These are phyloP conservation scores for Benitochromis conjunctus DNA, from an alignment of 2,113 vertebrate species.

Conservation along the genomic window DNA sequence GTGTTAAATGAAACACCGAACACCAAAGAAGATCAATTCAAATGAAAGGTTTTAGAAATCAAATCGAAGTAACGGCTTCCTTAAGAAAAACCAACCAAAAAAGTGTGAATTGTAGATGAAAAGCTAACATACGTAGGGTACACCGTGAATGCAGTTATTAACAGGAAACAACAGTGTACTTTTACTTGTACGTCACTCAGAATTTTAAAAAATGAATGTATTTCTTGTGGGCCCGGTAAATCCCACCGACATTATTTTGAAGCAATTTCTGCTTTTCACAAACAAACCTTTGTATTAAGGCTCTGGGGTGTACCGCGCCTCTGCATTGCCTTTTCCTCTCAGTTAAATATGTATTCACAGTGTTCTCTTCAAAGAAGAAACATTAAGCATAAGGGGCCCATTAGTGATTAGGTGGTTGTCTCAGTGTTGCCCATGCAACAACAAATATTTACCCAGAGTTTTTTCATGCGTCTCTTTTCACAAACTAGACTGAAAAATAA, in stretches of 20 bases:
- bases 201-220: not conserved
- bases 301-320: not conserved
- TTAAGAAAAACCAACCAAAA: not conserved
- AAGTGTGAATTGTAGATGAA: not conserved
- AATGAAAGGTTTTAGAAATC: not conserved
- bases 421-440: not conserved
- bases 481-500: not conserved
- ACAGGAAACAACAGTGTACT: not conserved
- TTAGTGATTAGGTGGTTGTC: not conserved
- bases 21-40: not conserved
- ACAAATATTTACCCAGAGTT: not conserved
- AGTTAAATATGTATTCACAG: not conserved
- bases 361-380: not conserved
- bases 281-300: not conserved
- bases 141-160: too few species aligned
- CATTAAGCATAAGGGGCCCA: not conserved
- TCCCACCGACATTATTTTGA: not conserved
- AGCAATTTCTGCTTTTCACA: not conserved
- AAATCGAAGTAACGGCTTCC: not conserved
- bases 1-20: not conserved
- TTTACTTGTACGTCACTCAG: not conserved
- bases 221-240: not conserved
- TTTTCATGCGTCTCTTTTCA: not conserved
- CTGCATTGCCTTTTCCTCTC: not conserved
- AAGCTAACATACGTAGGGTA: not conserved